These are phyloP conservation scores for Acromyrmex heyeri DNA, from an alignment of 1,140 invertebrate genomes.

Conservation along the genomic window DNA sequence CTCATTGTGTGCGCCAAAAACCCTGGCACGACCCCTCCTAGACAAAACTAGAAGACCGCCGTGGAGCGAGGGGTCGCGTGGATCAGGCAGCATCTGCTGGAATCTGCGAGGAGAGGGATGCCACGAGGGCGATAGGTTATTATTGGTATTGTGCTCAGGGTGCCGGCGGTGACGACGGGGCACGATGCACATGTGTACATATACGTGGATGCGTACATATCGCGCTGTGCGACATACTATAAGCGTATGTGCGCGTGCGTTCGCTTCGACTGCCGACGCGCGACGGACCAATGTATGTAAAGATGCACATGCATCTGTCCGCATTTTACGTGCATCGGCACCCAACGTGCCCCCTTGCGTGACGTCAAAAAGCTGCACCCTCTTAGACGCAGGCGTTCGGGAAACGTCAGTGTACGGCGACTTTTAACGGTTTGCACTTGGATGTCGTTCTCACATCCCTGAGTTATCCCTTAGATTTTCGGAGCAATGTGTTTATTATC, in stretches of 20 bases:
- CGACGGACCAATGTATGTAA: slow-evolving; percentile 66
- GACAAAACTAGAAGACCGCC: slow-evolving; percentile 81
- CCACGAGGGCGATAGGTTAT: slow-evolving; percentile 84
- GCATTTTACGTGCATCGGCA: slow-evolving; percentile 65
- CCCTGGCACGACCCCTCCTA: slow-evolving; percentile 76
- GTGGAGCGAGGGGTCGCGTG: slow-evolving; percentile 66
- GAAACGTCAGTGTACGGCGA: slow-evolving; percentile 42
- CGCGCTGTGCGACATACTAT: slow-evolving; percentile 16
- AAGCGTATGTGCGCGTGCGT: slow-evolving; percentile 51
- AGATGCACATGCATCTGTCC: slow-evolving; percentile 76
- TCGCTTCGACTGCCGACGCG: slow-evolving; percentile 68
- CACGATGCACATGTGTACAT: slow-evolving; percentile 73
- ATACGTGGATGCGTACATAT: slow-evolving; percentile 22
- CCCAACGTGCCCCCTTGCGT: slow-evolving; percentile 55
- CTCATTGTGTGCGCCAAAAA: slow-evolving; percentile 77
- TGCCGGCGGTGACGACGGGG: slow-evolving; percentile 52
- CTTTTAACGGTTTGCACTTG: slow-evolving; percentile 53
- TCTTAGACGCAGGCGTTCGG: slow-evolving; percentile 26
- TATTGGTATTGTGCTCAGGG: slow-evolving; percentile 84
- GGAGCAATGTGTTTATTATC: no score
- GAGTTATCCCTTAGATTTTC: background rate
- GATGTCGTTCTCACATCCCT: background rate
- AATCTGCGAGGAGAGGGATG: slow-evolving; percentile 84
- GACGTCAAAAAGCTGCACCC: slow-evolving; percentile 53
- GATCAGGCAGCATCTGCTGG: slow-evolving; percentile 83